These are phyloP conservation scores for Syrmaticus mikado DNA, from an alignment of 2,113 vertebrate genomes.

Conservation along the genomic window DNA sequence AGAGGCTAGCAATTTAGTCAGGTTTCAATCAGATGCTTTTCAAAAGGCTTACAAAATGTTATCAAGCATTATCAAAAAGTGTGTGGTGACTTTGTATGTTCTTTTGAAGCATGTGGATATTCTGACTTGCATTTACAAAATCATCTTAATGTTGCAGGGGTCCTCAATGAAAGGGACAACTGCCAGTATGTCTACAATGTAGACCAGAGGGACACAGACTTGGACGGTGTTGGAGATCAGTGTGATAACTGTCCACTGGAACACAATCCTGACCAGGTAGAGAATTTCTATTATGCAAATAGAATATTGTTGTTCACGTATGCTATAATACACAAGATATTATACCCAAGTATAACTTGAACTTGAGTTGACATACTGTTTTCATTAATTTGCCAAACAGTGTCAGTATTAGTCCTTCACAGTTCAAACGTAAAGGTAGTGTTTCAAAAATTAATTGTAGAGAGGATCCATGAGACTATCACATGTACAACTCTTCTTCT, in stretches of 20 bases:
- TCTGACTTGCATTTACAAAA: neutral
- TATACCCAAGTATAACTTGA: neutral
- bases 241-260: slow-evolving; percentile 98
- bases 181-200: slow-evolving; percentile 97
- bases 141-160: slow-evolving; percentile 76
- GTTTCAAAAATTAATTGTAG: neutral
- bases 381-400: neutral
- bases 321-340: neutral
- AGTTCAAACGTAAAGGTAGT: neutral
- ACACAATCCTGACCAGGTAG: slow-evolving; percentile 98
- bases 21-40: neutral
- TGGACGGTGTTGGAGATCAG: slow-evolving; percentile 96
- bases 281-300: neutral
- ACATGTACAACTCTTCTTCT: neutral
- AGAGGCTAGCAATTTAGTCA: neutral
- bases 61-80: neutral
- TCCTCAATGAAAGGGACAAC: slow-evolving; percentile 95
- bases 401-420: neutral
- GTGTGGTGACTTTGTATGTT: neutral
- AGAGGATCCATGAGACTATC: neutral
- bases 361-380: neutral
- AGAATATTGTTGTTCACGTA: neutral
- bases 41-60: neutral
- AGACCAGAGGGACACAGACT: slow-evolving; percentile 94
- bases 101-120: neutral